Base-by-base conservation (phyloP, 2,797 vertebrate species). In the Ibycter americanus region DNA sequence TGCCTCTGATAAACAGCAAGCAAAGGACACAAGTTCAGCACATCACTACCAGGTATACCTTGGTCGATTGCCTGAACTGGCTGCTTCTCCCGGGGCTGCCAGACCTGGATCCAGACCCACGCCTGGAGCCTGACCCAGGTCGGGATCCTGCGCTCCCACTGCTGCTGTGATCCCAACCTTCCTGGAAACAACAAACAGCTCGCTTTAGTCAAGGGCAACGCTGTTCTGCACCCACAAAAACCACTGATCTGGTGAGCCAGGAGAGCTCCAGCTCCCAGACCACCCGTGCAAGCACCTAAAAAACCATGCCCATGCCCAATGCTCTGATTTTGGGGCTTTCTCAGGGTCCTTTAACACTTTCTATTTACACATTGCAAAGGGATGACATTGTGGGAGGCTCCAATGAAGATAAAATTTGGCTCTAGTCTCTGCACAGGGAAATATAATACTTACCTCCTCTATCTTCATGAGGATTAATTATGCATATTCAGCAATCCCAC, bases 81-180 rank as follows among this genome's bases (percentile, higher is more conserved):
- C 98, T 99, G 97, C 98, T 98, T 94, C 97, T 97, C 84, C 98
- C 98, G 55, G 80, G 97, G 97, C 98, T 99, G 96, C 98, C 98
- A 36, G 98, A 98, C 93, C 98, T 98, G 49, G 98, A 99, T 70
- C 98, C 98, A 87, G 98, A 99, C 44, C 98, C 98, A 22, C 96
- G 97, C 88, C 98, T 97, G 91, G 98, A 99, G n/a, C 98, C 98
- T 1, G 97, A 99, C 73, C 98, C 98, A 5, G 93, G 98, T 86
- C 95, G 94, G 54, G 98, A 99, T 63, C 98, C 98, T 61, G 98
- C 94, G 51, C 98, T 99, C 93, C 98, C 98, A 59, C 99, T 99
- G 90, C 98, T 99, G 97, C 98, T 99, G 97, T 98, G 98, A 90
- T 99, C 98, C 99, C 98, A 99, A 63, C 99, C 98, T 65, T 99